Evolutionary conservation across 2,113 vertebrate genomes (phyloP).

Genomic region (Apodemus speciosus): DNA sequence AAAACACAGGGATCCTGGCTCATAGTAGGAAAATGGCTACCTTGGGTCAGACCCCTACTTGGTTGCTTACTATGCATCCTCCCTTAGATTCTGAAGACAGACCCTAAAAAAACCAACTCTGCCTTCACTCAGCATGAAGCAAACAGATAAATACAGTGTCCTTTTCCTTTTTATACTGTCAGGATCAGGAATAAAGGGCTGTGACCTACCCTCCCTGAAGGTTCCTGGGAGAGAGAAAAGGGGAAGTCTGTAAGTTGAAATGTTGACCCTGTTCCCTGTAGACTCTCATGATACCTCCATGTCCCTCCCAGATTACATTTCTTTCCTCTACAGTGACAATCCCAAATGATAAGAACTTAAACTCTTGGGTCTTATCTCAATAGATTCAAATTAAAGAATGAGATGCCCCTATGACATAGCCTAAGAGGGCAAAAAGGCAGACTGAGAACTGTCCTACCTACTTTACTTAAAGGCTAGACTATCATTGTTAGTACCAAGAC

Average conservation of each 20-base stretch:
- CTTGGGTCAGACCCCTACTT: not conserved
- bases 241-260: not conserved
- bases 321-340: not conserved
- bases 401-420: not conserved
- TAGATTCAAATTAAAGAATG: not conserved
- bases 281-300: not conserved
- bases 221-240: not conserved
- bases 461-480: not conserved
- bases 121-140: not conserved
- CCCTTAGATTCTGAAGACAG: not conserved
- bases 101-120: not conserved
- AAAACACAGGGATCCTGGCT: not conserved
- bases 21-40: not conserved
- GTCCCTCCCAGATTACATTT: not conserved
- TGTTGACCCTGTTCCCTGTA: not conserved
- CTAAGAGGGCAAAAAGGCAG: not conserved
- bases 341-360: not conserved
- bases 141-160: not conserved
- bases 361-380: not conserved
- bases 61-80: not conserved
- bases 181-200: not conserved
- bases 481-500: too few relatives aligned
- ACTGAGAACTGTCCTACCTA: not conserved
- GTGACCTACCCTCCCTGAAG: not conserved
- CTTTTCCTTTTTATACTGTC: not conserved